phyloP scores from a whole-genome alignment of 2,888 invertebrate genomes.

The Clostera curtula region DNA sequence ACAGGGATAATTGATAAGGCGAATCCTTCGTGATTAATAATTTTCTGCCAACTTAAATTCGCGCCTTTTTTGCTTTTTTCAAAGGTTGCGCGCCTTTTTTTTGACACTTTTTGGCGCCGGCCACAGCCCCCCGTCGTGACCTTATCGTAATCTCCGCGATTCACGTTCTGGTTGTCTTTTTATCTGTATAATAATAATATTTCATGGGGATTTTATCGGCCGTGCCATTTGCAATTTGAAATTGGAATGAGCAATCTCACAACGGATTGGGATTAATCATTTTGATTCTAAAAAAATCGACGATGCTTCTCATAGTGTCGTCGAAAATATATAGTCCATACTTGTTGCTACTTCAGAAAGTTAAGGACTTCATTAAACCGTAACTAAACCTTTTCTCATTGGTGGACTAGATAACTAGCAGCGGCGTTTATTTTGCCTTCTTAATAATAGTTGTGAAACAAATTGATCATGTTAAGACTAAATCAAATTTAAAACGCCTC shows the following conservation, averaged over 20 bases:
- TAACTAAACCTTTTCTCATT: no score
- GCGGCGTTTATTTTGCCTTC: no score
- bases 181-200: constrained; percentile 35
- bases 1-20: constrained; percentile 26
- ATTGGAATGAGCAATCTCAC: constrained; percentile 19
- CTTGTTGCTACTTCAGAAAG: no score
- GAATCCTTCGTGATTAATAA: constrained; percentile 31
- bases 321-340: no score
- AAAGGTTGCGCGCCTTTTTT: constrained; percentile 28
- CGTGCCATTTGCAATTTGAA: constrained; percentile 18
- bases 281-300: background rate
- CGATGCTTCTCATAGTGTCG: no score
- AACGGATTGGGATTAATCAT: constrained; percentile 11
- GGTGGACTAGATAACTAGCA: no score
- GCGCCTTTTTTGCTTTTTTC: constrained; percentile 22
- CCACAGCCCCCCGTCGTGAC: constrained; percentile 30
- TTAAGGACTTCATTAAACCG: no score
- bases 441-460: no score
- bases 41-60: constrained; percentile 27
- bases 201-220: constrained; percentile 26
- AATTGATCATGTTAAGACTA: no score
- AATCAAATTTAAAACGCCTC: no score
- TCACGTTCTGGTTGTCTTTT: constrained; percentile 31
- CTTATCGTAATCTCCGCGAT: constrained; percentile 46
- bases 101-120: constrained; percentile 49